phyloP scores from a whole-genome alignment of 2,113 vertebrate species.

The Lamprotornis superbus region DNA sequence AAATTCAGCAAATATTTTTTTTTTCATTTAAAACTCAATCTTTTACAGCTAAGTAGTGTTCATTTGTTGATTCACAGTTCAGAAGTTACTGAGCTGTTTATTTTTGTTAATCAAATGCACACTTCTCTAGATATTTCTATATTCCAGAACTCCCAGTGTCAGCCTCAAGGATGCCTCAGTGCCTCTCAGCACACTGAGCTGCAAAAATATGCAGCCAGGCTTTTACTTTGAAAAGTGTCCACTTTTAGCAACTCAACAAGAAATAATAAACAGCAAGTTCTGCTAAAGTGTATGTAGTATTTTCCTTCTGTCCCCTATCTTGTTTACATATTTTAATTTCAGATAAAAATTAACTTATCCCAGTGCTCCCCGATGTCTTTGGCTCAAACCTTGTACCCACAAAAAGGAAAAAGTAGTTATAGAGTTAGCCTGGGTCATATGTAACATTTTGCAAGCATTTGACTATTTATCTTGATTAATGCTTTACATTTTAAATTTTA shows the following conservation, averaged over 20 bases:
- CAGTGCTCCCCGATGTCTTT: neutral
- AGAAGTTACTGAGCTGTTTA: conserved; percentile 36
- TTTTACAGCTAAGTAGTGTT: conserved; percentile 19
- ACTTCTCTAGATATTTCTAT: conserved; percentile 12
- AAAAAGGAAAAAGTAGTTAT: neutral
- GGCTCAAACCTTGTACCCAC: neutral
- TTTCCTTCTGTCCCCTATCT: neutral
- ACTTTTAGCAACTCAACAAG: neutral
- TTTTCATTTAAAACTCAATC: conserved; percentile 13
- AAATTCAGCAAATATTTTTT: conserved; percentile 54
- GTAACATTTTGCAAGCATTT: neutral
- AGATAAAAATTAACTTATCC: neutral
- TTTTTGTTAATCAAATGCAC: conserved; percentile 21
- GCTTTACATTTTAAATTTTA: neutral
- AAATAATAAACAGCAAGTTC: neutral
- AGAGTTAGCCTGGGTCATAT: neutral
- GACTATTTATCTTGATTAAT: neutral
- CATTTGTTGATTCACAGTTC: conserved; percentile 50
- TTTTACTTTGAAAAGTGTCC: neutral
- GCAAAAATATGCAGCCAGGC: neutral
- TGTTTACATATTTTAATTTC: neutral
- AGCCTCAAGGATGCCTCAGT: neutral
- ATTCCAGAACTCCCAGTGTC: neutral
- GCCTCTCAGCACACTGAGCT: neutral
- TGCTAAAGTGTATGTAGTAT: neutral